Conservation (phyloP, 2,888 invertebrate genomes). For the Pyrochroa serraticornis region DNA sequence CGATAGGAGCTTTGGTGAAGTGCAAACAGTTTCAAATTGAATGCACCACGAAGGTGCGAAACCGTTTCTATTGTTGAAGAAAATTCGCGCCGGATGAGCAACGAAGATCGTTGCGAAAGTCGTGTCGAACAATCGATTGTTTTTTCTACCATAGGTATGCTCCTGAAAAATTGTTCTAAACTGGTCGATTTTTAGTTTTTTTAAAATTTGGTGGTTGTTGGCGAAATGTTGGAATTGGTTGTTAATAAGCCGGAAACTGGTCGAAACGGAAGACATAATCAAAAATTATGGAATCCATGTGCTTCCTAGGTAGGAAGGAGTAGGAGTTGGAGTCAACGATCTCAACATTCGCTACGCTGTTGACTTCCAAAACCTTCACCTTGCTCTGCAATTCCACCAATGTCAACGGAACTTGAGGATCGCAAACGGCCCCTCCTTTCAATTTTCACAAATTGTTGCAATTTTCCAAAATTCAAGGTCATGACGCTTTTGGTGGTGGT, state of each 20-base stretch:
- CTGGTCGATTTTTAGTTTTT: too few species aligned
- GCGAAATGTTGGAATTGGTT: too few species aligned
- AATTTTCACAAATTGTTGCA: too few species aligned
- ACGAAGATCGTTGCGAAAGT: neutral
- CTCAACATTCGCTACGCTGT: constrained; percentile 14
- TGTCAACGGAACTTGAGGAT: constrained; percentile 1
- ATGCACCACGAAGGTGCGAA: neutral
- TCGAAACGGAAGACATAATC: too few species aligned
- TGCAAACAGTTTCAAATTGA: neutral
- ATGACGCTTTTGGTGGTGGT: too few species aligned
- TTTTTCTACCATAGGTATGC: neutral
- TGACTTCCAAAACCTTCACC: constrained; percentile 26
- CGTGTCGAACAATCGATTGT: neutral
- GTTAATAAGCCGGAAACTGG: too few species aligned
- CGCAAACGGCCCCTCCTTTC: neutral
- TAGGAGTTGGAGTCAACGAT: constrained; percentile 13
- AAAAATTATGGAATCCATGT: too few species aligned
- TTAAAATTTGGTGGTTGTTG: too few species aligned
- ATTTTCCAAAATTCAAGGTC: too few species aligned
- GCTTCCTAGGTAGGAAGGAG: too few species aligned
- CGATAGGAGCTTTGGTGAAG: neutral
- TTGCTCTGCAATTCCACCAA: constrained; percentile 14
- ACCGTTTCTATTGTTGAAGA: neutral
- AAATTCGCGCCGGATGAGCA: too few species aligned
- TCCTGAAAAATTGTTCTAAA: too few species aligned